A percentile compares a stretch with the other conserved stretches of the same genome.
These are phyloP conservation scores for Cochlearius cochlearius DNA, from an alignment of 2,113 vertebrate species.

Conservation along the genomic window DNA sequence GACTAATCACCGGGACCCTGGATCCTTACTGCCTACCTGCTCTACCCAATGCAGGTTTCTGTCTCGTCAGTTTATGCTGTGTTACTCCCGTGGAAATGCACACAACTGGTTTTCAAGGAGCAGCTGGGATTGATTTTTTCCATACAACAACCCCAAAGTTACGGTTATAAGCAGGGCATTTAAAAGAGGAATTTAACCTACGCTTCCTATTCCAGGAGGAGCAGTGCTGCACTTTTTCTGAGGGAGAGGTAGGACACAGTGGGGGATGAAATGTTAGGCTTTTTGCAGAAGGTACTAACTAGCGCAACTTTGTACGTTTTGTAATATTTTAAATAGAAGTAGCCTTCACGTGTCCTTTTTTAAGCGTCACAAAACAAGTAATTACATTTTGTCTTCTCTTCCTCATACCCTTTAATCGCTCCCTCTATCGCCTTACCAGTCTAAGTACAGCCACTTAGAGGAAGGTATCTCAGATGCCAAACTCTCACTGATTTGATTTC, in stretches of 20 bases:
- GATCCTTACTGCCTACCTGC: not conserved
- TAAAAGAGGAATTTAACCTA: not conserved
- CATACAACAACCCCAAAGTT: not conserved
- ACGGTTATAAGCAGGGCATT: not conserved
- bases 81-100: not conserved
- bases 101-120: not conserved
- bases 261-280: not conserved
- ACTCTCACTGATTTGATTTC: not conserved
- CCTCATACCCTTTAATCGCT: not conserved
- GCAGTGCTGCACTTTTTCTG: not conserved
- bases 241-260: not conserved
- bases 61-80: not conserved
- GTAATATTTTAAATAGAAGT: not conserved
- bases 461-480: not conserved
- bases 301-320: not conserved
- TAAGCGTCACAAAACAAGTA: not conserved
- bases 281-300: not conserved
- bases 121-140: not conserved
- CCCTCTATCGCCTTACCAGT: not conserved
- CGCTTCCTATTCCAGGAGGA: not conserved
- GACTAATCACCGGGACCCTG: not conserved
- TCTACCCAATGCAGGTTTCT: not conserved
- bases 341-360: not conserved
- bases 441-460: not conserved
- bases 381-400: not conserved